A percentile compares a stretch with the other conserved stretches of the same genome.
phyloP scores from a whole-genome alignment of 2,888 invertebrate species.

The Chrysolina oricalcia region DNA sequence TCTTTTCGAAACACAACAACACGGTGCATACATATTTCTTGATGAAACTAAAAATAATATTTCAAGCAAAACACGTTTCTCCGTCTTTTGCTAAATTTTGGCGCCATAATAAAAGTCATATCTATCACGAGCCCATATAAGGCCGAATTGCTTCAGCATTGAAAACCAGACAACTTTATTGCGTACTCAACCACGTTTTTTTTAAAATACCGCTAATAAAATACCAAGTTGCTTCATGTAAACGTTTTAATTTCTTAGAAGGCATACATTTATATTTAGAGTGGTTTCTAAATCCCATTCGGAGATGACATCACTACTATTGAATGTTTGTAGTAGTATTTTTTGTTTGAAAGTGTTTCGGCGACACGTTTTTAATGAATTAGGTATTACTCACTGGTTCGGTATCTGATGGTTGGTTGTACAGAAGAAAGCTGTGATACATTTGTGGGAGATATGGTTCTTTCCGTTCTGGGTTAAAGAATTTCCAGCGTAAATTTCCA shows the following conservation, averaged over 20 bases:
- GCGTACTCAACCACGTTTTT: not conserved
- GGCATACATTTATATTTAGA: not conserved
- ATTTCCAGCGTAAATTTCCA: not conserved
- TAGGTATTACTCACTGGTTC: not conserved
- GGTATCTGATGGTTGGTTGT: not conserved
- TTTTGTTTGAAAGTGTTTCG: slow-evolving; percentile 18
- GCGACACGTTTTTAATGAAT: slow-evolving; percentile 11
- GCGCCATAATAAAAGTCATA: slow-evolving; percentile 25
- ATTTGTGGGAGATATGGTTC: not conserved
- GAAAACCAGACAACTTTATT: slow-evolving; percentile 8
- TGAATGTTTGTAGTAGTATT: slow-evolving; percentile 23
- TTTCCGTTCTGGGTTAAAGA: not conserved
- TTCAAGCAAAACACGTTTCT: not conserved
- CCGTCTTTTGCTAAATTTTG: slow-evolving; percentile 15
- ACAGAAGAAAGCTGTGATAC: not conserved
- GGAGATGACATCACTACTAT: slow-evolving; percentile 34
- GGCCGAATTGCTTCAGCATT: slow-evolving; percentile 17
- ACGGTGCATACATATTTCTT: not conserved
- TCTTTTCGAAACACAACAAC: not conserved
- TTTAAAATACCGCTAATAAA: not conserved
- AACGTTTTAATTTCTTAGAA: slow-evolving; percentile 13
- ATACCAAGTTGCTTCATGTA: not conserved
- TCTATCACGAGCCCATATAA: slow-evolving; percentile 4
- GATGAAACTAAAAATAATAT: not conserved
- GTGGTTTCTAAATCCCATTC: slow-evolving; percentile 10